These are phyloP conservation scores for Toxonevra muliebris DNA, from an alignment of 2,888 invertebrate species.

Conservation along the genomic window DNA sequence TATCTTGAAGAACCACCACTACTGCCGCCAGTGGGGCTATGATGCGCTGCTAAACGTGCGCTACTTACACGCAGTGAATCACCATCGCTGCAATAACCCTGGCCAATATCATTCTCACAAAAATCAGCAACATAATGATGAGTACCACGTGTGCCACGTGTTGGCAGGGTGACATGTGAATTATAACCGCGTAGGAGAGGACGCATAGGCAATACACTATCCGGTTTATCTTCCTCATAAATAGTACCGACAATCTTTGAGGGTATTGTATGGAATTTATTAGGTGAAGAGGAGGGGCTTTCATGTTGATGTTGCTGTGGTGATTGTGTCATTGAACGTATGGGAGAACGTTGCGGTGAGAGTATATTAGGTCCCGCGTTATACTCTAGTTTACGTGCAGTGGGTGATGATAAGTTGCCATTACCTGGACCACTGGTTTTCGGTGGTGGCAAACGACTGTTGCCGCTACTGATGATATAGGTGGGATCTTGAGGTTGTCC, in stretches of 20 bases:
- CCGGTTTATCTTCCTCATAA: slow-evolving; percentile 63
- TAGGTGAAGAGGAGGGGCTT: slow-evolving; percentile 29
- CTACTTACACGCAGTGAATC: slow-evolving; percentile 75
- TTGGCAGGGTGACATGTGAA: slow-evolving; percentile 79
- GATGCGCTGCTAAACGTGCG: slow-evolving; percentile 32
- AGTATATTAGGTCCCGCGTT: slow-evolving; percentile 61
- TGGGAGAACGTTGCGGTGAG: slow-evolving; percentile 56
- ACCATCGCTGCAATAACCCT: slow-evolving; percentile 93
- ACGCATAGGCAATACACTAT: slow-evolving; percentile 82
- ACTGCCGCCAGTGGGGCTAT: slow-evolving; percentile 17
- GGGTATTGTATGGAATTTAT: slow-evolving; percentile 62
- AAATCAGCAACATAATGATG: slow-evolving; percentile 69
- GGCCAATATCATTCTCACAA: slow-evolving; percentile 75
- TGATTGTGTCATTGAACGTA: slow-evolving; percentile 46
- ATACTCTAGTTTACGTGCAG: slow-evolving; percentile 74
- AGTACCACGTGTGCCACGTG: slow-evolving; percentile 69
- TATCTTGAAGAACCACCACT: slow-evolving; percentile 35
- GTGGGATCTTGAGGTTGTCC: slow-evolving; percentile 31
- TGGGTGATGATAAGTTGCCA: slow-evolving; percentile 62
- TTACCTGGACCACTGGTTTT: slow-evolving; percentile 45
- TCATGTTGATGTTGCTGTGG: slow-evolving; percentile 36
- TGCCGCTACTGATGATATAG: slow-evolving; percentile 39
- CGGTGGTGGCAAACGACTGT: slow-evolving; percentile 53
- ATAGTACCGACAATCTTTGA: slow-evolving; percentile 62
- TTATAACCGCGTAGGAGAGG: slow-evolving; percentile 84